These are phyloP conservation scores for Pleuronectes platessa DNA, from an alignment of 2,113 vertebrate species.

Conservation along the genomic window DNA sequence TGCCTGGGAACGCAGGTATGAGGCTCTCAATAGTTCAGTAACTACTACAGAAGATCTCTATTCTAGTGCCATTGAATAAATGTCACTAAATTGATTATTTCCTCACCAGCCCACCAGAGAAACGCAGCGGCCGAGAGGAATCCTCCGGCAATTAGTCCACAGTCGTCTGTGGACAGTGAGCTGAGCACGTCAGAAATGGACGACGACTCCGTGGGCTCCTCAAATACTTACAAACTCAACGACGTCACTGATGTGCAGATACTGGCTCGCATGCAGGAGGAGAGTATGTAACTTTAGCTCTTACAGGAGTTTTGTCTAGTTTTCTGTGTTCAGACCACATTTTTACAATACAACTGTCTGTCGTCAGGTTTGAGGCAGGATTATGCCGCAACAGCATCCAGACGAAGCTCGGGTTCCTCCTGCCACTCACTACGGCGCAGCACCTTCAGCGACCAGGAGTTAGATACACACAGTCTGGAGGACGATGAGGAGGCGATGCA, in stretches of 20 bases:
- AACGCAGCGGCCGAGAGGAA: conserved; percentile 89
- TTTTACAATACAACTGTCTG: not conserved
- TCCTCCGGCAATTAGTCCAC: conserved; percentile 90
- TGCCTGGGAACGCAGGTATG: conserved; percentile 90
- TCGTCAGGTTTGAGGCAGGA: conserved; percentile 93
- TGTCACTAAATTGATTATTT: conserved; percentile 19
- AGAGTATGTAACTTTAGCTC: conserved; percentile 80
- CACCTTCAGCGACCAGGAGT: conserved; percentile 96
- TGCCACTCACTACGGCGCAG: conserved; percentile 94
- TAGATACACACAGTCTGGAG: conserved; percentile 96
- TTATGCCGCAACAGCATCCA: conserved; percentile 93
- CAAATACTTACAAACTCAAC: conserved; percentile 93
- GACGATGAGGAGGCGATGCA: conserved; percentile 93
- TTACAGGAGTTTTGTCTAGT: not conserved
- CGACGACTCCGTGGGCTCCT: conserved; percentile 96
- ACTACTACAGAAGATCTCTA: not conserved
- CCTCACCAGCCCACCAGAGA: conserved; percentile 86
- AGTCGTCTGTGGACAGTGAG: conserved; percentile 97
- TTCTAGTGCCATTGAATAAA: not conserved
- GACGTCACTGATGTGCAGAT: conserved; percentile 99
- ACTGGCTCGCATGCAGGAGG: conserved; percentile 98
- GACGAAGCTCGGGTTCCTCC: conserved; percentile 97
- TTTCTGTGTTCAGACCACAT: not conserved
- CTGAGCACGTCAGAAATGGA: conserved; percentile 99
- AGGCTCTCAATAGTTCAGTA: not conserved